Conservation (phyloP, 2,797 vertebrate genomes). For the Basileuterus tristriatus region DNA sequence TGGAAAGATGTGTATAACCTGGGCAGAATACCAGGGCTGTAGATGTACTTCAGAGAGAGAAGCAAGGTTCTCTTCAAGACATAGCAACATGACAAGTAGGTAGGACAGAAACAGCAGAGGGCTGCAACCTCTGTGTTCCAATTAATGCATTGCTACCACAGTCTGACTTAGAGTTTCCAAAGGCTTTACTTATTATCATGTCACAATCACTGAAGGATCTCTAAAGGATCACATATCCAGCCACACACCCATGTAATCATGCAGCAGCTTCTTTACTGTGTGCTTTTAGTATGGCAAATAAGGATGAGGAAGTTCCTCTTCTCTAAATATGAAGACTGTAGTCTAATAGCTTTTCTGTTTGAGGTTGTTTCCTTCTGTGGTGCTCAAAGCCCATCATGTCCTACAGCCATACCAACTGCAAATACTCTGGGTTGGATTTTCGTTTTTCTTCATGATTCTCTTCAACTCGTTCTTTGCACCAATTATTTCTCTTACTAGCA, state of each 20-base stretch:
- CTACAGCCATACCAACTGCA: not conserved
- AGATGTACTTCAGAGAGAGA: not conserved
- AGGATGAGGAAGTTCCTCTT: not conserved
- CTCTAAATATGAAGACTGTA: not conserved
- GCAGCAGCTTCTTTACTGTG: not conserved
- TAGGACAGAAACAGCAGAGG: not conserved
- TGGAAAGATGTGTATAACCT: not conserved
- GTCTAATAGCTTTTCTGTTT: not conserved
- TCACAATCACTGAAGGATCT: not conserved
- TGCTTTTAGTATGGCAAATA: not conserved
- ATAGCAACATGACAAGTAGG: not conserved
- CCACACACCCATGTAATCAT: not conserved
- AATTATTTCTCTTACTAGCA: not conserved
- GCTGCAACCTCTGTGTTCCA: not conserved
- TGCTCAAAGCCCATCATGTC: not conserved
- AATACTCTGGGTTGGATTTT: not conserved
- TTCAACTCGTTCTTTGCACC: not conserved
- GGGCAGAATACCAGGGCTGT: not conserved
- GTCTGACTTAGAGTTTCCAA: not conserved
- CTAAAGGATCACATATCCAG: not conserved
- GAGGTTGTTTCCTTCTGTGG: not conserved
- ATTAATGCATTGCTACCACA: not conserved
- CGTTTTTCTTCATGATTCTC: not conserved
- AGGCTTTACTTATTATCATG: not conserved
- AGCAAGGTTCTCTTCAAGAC: not conserved